These are phyloP conservation scores for Cactoblastis cactorum DNA, from an alignment of 2,888 invertebrate species.

Conservation along the genomic window DNA sequence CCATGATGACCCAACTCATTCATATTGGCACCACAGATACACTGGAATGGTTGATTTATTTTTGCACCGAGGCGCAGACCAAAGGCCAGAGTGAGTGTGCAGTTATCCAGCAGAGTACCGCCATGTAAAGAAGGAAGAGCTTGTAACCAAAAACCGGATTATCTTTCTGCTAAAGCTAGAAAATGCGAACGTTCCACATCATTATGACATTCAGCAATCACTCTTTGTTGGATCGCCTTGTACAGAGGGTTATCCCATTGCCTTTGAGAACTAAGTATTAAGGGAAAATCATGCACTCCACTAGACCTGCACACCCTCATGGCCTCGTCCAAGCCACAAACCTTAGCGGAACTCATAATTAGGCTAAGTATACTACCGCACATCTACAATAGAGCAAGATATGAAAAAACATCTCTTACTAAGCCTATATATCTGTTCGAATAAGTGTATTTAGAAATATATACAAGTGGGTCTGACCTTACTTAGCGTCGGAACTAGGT, in stretches of 20 bases:
- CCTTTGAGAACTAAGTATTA: no score
- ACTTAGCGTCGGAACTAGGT: conserved; percentile 1
- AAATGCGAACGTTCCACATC: not conserved
- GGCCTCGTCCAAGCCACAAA: no score
- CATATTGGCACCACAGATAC: not conserved
- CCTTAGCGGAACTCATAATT: no score
- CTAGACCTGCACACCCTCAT: no score
- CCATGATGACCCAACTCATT: not conserved
- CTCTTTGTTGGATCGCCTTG: no score
- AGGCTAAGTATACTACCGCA: no score
- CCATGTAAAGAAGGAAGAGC: not conserved
- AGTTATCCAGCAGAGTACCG: not conserved
- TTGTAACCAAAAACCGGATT: not conserved
- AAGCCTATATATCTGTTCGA: no score
- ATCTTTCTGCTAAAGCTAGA: not conserved
- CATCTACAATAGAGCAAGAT: no score
- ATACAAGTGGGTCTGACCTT: not conserved
- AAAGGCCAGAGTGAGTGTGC: not conserved
- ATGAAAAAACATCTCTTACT: no score
- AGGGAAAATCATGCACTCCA: no score
- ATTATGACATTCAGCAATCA: no score
- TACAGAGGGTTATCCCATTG: no score
- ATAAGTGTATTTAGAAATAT: not conserved
- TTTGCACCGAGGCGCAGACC: not conserved
- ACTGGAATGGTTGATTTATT: not conserved